A percentile compares a stretch with the other conserved stretches of the same genome.
These are phyloP conservation scores for Zoroaster sp. DNA, from an alignment of 53 echinoderm and acorn worm species.

Conservation along the genomic window DNA sequence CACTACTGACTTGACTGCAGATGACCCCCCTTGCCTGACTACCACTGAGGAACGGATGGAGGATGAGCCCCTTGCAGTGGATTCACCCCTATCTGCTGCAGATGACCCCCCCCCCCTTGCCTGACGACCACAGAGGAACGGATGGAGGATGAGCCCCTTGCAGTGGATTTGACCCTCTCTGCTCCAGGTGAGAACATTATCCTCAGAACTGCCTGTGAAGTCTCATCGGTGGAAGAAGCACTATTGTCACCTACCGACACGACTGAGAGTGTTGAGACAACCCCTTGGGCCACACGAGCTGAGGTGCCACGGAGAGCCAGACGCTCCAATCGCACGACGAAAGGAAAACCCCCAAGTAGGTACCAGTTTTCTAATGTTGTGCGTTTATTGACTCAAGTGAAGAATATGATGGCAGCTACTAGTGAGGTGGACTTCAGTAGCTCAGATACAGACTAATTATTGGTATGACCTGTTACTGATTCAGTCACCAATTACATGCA, in stretches of 20 bases:
- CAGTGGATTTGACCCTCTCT: neutral
- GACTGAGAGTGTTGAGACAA: neutral
- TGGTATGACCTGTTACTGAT: neutral
- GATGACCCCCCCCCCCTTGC: too few species aligned
- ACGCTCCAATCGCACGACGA: neutral
- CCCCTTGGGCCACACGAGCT: neutral
- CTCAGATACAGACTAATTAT: slow-evolving; percentile 1
- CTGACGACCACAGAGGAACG: too few species aligned
- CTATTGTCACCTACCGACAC: neutral
- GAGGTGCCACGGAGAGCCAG: neutral
- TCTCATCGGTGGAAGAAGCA: neutral
- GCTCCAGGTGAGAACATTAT: neutral
- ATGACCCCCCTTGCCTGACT: too few species aligned
- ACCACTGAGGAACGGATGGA: too few species aligned
- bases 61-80: neutral
- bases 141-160: too few species aligned
- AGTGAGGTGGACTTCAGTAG: neutral
- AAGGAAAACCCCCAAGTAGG: slow-evolving; percentile 11
- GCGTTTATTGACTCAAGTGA: neutral
- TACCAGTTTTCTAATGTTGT: slow-evolving; percentile 22
- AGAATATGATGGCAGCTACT: neutral
- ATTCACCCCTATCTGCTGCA: neutral
- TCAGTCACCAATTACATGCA: neutral
- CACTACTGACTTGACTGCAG: neutral
- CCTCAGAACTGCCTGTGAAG: neutral